These are phyloP conservation scores for Lasioglossum oenotherae DNA, from an alignment of 2,888 invertebrate genomes.

Conservation along the genomic window DNA sequence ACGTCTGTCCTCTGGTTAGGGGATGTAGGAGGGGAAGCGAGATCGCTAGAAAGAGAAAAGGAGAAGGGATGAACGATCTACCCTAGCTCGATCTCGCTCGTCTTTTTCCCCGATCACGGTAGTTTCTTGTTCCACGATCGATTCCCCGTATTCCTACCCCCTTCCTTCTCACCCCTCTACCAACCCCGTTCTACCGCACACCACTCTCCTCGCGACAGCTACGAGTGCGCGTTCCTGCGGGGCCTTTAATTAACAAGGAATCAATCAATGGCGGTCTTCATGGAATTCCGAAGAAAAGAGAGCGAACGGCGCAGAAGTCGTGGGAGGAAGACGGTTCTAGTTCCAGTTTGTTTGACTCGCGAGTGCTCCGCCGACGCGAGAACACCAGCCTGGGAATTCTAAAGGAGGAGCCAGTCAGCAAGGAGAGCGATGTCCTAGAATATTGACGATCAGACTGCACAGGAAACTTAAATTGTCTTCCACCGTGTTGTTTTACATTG, in stretches of 20 bases:
- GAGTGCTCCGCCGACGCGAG: background rate
- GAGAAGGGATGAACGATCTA: conserved; percentile 41
- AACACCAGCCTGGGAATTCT: conserved; percentile 7
- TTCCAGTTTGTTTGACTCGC: background rate
- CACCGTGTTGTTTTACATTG: background rate
- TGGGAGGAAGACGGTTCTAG: conserved; percentile 7
- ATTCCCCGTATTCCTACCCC: conserved; percentile 69
- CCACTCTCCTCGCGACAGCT: conserved; percentile 41
- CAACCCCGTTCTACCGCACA: background rate
- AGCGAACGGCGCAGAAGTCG: conserved; percentile 25
- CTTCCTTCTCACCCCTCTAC: background rate
- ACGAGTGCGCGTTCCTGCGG: conserved; percentile 65
- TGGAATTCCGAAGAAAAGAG: conserved; percentile 72
- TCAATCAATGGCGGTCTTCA: conserved; percentile 76
- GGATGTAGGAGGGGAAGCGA: background rate
- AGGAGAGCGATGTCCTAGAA: background rate
- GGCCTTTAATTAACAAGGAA: conserved; percentile 80
- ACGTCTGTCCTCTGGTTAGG: conserved; percentile 29
- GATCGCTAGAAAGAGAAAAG: background rate
- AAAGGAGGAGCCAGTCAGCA: background rate
- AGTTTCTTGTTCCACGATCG: conserved; percentile 72
- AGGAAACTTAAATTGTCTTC: background rate
- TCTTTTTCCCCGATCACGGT: conserved; percentile 55
- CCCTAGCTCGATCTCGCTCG: conserved; percentile 58
- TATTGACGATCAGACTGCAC: background rate